Percentiles rank a stretch among this genome's conserved stretches.
Evolutionary conservation across 2,888 invertebrate genomes (phyloP).

Genomic region (Lucinisca nassula): DNA sequence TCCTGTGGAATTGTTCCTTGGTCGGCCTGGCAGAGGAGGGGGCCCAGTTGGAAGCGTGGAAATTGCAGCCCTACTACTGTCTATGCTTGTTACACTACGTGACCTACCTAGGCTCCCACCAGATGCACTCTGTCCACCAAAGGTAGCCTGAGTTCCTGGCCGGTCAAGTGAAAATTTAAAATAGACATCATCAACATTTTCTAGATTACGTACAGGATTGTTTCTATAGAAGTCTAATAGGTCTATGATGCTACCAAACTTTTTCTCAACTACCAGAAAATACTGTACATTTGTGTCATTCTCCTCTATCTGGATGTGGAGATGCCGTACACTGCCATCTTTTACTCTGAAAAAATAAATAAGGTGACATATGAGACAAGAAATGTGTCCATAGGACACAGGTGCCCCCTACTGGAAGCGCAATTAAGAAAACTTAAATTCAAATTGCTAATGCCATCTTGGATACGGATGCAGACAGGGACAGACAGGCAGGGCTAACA

Average conservation of each 20-base stretch:
- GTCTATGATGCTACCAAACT: conserved; percentile 66
- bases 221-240: conserved; percentile 63
- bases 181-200: conserved; percentile 72
- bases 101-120: neutral
- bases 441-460: too few species aligned
- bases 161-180: conserved; percentile 48
- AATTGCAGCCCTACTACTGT: neutral
- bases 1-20: conserved; percentile 10
- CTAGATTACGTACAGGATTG: conserved; percentile 73
- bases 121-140: neutral
- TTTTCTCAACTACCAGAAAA: conserved; percentile 74
- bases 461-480: too few species aligned
- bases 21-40: conserved; percentile 34
- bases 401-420: too few species aligned
- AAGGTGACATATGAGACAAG: too few species aligned
- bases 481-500: too few species aligned
- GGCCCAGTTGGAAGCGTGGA: neutral
- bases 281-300: conserved; percentile 43
- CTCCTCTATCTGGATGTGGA: conserved; percentile 70
- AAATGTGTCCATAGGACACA: too few species aligned
- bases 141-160: neutral
- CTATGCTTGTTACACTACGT: neutral
- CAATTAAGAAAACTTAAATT: too few species aligned
- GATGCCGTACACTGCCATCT: conserved; percentile 73
- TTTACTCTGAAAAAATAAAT: conserved; percentile 73